Evolutionary conservation across 2,113 vertebrate genomes (phyloP).

Genomic region (Notarius quadriscutis): DNA sequence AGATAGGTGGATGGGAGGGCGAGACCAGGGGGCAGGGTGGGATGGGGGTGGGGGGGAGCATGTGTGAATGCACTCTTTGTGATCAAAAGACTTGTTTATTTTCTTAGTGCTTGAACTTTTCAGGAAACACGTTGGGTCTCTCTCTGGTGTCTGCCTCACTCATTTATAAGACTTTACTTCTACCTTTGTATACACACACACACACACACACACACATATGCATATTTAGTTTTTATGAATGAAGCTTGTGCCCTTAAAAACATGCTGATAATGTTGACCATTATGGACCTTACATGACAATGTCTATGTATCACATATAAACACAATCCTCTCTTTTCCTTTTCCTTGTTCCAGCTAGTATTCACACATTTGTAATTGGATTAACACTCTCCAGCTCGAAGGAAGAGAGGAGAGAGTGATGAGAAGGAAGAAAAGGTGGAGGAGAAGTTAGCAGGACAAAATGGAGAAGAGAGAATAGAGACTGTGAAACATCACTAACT

Average conservation of each 20-base stretch:
- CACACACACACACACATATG: conserved; percentile 10
- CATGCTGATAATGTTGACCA: background rate
- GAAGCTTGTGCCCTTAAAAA: background rate
- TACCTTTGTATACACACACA: background rate
- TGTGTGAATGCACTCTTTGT: conserved; percentile 83
- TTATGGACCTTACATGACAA: conserved; percentile 17
- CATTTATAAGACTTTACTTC: background rate
- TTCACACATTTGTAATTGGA: conserved; percentile 76
- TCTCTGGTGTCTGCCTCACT: conserved; percentile 45
- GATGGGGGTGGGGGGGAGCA: conserved; percentile 43
- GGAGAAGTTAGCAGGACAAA: conserved; percentile 63
- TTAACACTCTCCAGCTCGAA: conserved; percentile 62
- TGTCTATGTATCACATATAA: conserved; percentile 24
- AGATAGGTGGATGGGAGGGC: conserved; percentile 41
- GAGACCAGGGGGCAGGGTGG: conserved; percentile 49
- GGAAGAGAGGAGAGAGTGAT: conserved; percentile 58
- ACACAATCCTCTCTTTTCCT: conserved; percentile 28
- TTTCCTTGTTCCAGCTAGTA: conserved; percentile 63
- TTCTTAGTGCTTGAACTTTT: conserved; percentile 75
- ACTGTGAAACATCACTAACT: conserved; percentile 37
- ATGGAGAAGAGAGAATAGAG: conserved; percentile 14
- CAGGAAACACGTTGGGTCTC: conserved; percentile 71
- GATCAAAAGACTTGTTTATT: conserved; percentile 80
- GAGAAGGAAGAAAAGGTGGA: conserved; percentile 57
- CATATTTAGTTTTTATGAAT: background rate